Conservation (phyloP, 2,113 vertebrate species). For the Petroica traversi region DNA sequence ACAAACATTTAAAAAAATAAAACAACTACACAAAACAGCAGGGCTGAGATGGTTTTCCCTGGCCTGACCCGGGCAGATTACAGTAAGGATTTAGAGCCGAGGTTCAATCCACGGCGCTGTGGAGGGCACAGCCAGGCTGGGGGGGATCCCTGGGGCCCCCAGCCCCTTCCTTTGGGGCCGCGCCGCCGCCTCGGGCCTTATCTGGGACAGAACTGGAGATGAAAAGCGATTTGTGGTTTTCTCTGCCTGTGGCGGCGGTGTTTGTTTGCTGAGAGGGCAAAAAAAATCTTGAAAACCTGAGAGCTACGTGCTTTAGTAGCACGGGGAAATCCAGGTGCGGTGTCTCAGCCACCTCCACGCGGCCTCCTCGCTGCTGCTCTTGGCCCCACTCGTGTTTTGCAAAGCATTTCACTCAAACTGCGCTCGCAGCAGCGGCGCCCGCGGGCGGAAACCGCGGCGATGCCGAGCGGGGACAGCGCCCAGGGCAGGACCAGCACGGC, state of each 20-base stretch:
- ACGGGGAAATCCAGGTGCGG: not conserved
- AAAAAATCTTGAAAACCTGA: not conserved
- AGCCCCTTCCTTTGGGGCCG: not conserved
- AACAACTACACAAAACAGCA: not conserved
- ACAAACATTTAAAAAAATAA: not conserved
- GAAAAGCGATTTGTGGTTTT: not conserved
- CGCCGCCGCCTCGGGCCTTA: not conserved
- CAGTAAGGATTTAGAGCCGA: not conserved
- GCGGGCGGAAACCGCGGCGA: not conserved
- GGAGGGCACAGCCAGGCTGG: not conserved
- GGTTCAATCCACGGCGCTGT: accelerated
- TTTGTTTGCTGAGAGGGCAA: not conserved
- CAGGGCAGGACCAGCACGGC: accelerated
- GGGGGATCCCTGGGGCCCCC: not conserved
- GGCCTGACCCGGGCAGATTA: not conserved
- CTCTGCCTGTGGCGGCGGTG: not conserved
- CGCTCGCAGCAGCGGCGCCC: not conserved
- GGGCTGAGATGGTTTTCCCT: not conserved
- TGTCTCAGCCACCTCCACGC: not conserved
- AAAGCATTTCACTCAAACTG: not conserved
- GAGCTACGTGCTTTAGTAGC: not conserved
- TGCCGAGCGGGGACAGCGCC: not conserved
- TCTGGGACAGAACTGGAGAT: not conserved
- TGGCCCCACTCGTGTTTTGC: not conserved
- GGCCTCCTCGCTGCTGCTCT: not conserved